These are phyloP conservation scores for Phylloscopus whistleri DNA, from an alignment of 2,113 vertebrate species.

Conservation along the genomic window DNA sequence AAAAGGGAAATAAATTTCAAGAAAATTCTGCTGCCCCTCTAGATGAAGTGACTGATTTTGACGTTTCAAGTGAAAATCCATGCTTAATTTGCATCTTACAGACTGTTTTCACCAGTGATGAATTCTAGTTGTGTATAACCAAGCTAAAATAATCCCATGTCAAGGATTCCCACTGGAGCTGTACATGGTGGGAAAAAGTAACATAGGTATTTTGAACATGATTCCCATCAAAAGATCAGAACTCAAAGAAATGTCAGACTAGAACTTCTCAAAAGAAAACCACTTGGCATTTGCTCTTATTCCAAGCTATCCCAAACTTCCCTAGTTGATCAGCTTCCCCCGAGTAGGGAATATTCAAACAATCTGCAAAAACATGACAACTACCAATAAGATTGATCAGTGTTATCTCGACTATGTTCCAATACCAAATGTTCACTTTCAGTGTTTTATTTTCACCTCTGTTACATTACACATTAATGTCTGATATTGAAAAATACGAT, in stretches of 20 bases:
- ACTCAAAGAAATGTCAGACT: neutral
- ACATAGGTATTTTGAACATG: neutral
- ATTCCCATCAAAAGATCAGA: neutral
- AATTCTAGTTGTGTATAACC: neutral
- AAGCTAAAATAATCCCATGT: neutral
- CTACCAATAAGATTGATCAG: slow-evolving; percentile 17
- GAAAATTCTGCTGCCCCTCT: neutral
- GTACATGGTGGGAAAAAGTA: neutral
- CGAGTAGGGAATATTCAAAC: neutral
- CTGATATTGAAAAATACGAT: neutral
- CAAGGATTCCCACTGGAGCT: neutral
- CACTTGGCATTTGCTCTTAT: neutral
- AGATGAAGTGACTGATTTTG: neutral
- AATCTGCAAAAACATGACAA: neutral
- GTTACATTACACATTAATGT: slow-evolving; percentile 1
- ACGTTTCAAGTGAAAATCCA: neutral
- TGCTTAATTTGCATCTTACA: neutral
- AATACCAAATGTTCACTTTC: slow-evolving; percentile 40
- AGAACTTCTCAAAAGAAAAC: neutral
- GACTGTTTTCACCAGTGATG: neutral
- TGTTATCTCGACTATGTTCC: neutral
- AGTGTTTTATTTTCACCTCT: slow-evolving; percentile 41
- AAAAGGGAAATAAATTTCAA: neutral
- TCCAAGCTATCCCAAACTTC: neutral
- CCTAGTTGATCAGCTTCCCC: neutral